Evolutionary conservation across 2,113 vertebrate genomes (phyloP), one percentile per base, ranked within the genome.

Genomic region (Cygnus atratus): DNA sequence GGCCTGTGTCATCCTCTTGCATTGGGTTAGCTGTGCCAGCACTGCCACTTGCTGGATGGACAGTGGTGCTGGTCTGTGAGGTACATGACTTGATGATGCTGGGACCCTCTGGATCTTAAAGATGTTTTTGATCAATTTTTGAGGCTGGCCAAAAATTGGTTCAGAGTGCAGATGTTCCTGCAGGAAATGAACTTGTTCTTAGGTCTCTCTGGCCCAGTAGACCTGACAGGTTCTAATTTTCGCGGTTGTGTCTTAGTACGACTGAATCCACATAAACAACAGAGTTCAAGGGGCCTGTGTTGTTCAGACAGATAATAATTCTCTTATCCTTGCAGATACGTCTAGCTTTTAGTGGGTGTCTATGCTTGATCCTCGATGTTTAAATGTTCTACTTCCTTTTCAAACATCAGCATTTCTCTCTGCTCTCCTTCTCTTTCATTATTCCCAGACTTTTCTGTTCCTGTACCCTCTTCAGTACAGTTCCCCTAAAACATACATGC

Each of bases 21-120:
- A 3, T 79, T 79, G 85, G 96, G 67, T 85, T 88, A 68, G 75
- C 92, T 65, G 59, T 90, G 95, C 92, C 92, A 73, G 91, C 93
- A 92, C 50, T 96, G 94, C 95, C 91, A 37, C 93, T 95, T 87
- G 84, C 94, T 95, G 94, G 94, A 92, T 93, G 94, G 55, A 63
- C 71, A 6, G 62, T 9, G 71, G 79, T 31, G 92, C 92, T 77
- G 85, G 92, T 85, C 89, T 37, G 73, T 37, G 9, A 29, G 25
- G 65, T 28, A 5, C 16, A 4, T 16, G 20, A 26, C 83, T 72
- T 48, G 18, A 46, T 48, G 18, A 41, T 5, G 5, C 87, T 10
- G 68, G 24, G 59, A 76, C 96, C 84, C 65, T 50, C 26, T 83
- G 67, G 33, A 7, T n/a, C 72, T 70, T 31, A 62, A 6, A 13